phyloP scores from a whole-genome alignment of 2,797 vertebrate species.

The Aplochiton taeniatus region DNA sequence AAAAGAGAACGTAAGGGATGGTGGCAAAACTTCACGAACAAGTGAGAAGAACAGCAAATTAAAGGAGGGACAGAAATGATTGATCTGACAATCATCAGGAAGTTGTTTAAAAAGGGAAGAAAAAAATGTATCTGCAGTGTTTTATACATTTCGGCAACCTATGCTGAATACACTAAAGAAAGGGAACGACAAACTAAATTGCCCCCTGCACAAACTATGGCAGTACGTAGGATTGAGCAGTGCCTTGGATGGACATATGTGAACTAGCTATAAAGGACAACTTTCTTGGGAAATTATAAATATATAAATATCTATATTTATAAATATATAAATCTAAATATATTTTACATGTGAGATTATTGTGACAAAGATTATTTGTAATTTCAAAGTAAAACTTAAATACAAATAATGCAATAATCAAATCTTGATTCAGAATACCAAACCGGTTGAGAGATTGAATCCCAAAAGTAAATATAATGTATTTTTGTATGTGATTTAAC shows the following conservation, averaged over 20 bases:
- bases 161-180: background rate
- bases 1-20: slow-evolving; percentile 47
- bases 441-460: slow-evolving; percentile 19
- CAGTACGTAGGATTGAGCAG: no score
- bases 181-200: no score
- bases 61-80: background rate
- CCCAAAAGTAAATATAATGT: slow-evolving; percentile 13
- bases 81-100: slow-evolving; percentile 23
- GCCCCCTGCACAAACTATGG: no score
- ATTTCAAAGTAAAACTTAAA: background rate
- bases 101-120: slow-evolving; percentile 30
- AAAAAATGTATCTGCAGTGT: slow-evolving; percentile 1
- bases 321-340: no score
- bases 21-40: background rate
- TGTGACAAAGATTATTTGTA: no score
- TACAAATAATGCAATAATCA: slow-evolving; percentile 1
- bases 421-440: slow-evolving; percentile 1
- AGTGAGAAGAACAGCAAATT: slow-evolving; percentile 3
- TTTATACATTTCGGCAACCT: slow-evolving; percentile 4
- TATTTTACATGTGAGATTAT: no score
- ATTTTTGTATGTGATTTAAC: slow-evolving; percentile 11
- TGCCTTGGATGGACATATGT: no score
- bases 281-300: no score
- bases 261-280: no score
- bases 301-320: no score